Evolutionary conservation across 2,797 vertebrate genomes (phyloP).

Genomic region (Ptychobarbus kaznakovi): DNA sequence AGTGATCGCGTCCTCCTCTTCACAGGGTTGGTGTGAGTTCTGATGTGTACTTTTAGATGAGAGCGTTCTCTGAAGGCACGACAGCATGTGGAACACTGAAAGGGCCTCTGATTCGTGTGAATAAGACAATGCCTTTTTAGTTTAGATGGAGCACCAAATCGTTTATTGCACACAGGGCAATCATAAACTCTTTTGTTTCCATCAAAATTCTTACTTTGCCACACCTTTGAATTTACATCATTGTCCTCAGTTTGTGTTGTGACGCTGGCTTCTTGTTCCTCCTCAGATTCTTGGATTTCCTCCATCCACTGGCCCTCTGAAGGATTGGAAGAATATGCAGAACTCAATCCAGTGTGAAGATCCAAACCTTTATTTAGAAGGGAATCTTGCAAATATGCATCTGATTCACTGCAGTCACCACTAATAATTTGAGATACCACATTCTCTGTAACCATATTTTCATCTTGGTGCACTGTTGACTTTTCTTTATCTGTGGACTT

Average conservation of each 20-base stretch:
- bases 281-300: background rate
- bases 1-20: conserved; percentile 31
- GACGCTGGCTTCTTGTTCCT: background rate
- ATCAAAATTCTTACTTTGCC: background rate
- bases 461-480: background rate
- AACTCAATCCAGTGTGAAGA: background rate
- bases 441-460: background rate
- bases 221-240: background rate
- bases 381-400: background rate
- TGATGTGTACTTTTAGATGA: conserved; percentile 62
- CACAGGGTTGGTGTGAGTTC: conserved; percentile 38
- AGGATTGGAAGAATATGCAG: background rate
- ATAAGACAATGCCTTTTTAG: conserved; percentile 82
- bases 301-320: background rate
- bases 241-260: background rate
- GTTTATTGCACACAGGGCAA: conserved; percentile 80
- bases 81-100: conserved; percentile 79
- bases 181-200: conserved; percentile 64
- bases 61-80: conserved; percentile 79
- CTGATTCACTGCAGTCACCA: background rate
- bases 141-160: conserved; percentile 82
- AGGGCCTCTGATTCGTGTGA: conserved; percentile 84
- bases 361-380: background rate
- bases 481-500: conserved; percentile 67
- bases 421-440: background rate